Evolutionary conservation across 2,797 vertebrate species (phyloP), one percentile per base, ranked within the genome.

Genomic region (Necrosyrtes monachus): DNA sequence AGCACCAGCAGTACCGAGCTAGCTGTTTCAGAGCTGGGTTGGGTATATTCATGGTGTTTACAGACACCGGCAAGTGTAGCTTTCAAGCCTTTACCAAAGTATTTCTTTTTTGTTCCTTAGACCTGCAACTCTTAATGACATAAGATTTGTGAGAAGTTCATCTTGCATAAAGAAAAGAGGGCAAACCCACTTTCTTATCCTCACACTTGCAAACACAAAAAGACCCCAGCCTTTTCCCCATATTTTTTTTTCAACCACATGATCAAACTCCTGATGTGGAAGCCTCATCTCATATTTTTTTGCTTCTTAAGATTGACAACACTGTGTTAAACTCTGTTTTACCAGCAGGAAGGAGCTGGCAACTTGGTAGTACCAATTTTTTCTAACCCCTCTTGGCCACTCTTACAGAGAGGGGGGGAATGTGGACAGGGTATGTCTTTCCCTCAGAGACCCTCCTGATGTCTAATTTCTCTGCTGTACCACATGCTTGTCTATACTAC

Each of bases 221-320:
- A 28, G 2, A 0, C 0, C 17, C 11, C 5, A 7, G 2, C 8
- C 4, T 4, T 41, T 83, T 56, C 17, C 31, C 27, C 6, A 15
- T 16, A 31, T 9, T 43, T 76, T 39, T 39, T 86, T 92, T 82
- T 20, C 10, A 53, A 13, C 5, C 0, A 0, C 2, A 1, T 33
- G 28, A 74, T 45, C 14, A 27, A 63, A 35, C 24, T 69, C 30
- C 57, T 57, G 37, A 53, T 64, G 9, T 57, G 45, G 63, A 91
- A 53, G 22, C 10, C 18, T 78, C 27, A 68, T 53, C 31, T 84
- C 9, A 0, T 11, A 0, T 27, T 13, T 57, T 73, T 90, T 51
- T 33, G 3, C 25, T 77, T 75, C 9, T 90, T 83, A 48, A 56
- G 24, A 18, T 19, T 53, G 67, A 25, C 51, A 78, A 9, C 0